A percentile compares a stretch with the other conserved stretches of the same genome.
These are phyloP conservation scores for Notolepis coatsorum DNA, from an alignment of 2,797 vertebrate species.

Conservation along the genomic window DNA sequence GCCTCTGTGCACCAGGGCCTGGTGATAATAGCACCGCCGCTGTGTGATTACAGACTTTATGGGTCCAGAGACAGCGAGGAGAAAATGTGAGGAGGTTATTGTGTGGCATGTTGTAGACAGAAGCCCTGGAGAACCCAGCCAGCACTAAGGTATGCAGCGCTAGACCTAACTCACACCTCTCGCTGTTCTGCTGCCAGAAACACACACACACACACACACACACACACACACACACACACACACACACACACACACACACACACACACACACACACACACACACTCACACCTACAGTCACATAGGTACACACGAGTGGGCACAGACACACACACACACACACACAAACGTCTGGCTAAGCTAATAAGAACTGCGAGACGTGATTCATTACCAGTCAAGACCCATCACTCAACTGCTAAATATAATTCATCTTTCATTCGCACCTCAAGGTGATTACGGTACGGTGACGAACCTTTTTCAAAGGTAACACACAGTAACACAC, in stretches of 20 bases:
- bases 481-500: too few relatives aligned
- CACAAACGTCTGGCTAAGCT: conserved; percentile 36
- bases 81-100: conserved; percentile 3
- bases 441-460: conserved; percentile 63
- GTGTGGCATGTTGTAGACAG: not conserved
- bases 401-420: conserved; percentile 53
- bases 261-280: conserved; percentile 25
- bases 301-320: not conserved
- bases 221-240: not conserved
- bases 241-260: not conserved
- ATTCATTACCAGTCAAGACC: conserved; percentile 58
- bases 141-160: conserved; percentile 33
- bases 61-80: not conserved
- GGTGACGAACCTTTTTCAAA: conserved; percentile 56
- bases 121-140: not conserved
- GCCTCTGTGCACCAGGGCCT: conserved; percentile 15
- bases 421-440: conserved; percentile 62
- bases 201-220: conserved; percentile 12
- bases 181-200: not conserved
- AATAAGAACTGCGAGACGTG: conserved; percentile 61
- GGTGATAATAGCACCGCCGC: conserved; percentile 21
- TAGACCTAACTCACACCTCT: conserved; percentile 57
- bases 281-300: not conserved
- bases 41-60: conserved; percentile 22
- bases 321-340: conserved; percentile 26